phyloP scores from a whole-genome alignment of 2,113 vertebrate species.

The Syrmaticus mikado region DNA sequence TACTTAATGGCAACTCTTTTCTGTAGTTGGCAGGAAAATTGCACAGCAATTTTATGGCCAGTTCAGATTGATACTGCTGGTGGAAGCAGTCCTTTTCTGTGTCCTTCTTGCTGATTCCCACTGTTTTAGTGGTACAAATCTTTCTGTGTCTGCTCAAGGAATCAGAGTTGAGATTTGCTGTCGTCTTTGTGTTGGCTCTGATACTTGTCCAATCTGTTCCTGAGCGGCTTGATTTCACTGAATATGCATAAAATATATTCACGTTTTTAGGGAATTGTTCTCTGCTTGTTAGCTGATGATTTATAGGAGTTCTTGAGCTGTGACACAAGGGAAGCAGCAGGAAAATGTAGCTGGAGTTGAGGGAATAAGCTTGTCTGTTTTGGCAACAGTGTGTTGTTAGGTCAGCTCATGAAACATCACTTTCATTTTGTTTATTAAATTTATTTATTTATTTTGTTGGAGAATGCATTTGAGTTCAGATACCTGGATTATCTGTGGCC shows the following conservation, averaged over 20 bases:
- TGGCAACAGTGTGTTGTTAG: background rate
- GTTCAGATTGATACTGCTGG: background rate
- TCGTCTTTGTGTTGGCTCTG: background rate
- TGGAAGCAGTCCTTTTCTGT: background rate
- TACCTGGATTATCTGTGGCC: background rate
- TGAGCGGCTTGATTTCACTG: background rate
- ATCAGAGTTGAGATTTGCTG: background rate
- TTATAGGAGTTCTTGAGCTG: background rate
- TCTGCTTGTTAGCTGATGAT: background rate
- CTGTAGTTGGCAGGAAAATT: background rate
- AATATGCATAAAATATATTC: background rate
- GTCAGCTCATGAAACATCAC: background rate
- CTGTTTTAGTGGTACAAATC: background rate
- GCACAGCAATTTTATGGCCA: background rate
- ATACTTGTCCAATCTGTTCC: background rate
- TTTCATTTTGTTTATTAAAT: no score
- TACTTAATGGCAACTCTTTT: background rate
- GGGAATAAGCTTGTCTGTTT: background rate
- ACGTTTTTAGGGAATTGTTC: background rate
- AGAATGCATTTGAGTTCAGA: background rate
- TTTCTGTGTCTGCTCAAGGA: background rate
- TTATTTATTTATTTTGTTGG: background rate
- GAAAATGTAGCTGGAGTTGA: background rate
- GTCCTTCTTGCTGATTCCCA: background rate
- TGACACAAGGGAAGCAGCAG: background rate